Evolutionary conservation across 2,797 vertebrate species (phyloP).

Genomic region (Diglossa cyanea): DNA sequence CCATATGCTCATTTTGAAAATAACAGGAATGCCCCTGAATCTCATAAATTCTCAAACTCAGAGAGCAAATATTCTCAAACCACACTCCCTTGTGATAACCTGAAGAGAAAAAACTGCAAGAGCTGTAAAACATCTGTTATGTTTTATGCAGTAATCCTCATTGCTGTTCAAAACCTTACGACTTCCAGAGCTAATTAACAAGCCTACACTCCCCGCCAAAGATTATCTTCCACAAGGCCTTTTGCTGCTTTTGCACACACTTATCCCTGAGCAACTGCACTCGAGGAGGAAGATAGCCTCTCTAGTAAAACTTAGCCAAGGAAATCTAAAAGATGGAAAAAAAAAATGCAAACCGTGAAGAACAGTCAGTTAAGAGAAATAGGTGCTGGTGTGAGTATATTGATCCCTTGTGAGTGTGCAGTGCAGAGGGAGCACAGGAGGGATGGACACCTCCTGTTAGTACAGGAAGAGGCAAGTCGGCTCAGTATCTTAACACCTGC

Average conservation of each 20-base stretch:
- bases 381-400: background rate
- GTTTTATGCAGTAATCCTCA: background rate
- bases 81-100: background rate
- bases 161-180: background rate
- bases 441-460: background rate
- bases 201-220: background rate
- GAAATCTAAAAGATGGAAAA: background rate
- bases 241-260: background rate
- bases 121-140: background rate
- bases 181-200: slow-evolving; percentile 28
- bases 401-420: background rate
- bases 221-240: slow-evolving; percentile 9
- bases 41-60: background rate
- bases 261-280: background rate
- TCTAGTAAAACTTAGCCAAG: background rate
- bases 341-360: background rate
- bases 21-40: background rate
- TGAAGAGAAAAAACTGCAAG: background rate
- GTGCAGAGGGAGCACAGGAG: background rate
- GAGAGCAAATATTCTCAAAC: background rate
- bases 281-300: background rate
- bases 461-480: rapidly evolving
- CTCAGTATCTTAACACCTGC: background rate
- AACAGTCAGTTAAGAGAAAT: background rate
- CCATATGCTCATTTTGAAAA: slow-evolving; percentile 4